Conservation (phyloP, 2,113 vertebrate genomes). For the Chamaetylas fuelleborni region DNA sequence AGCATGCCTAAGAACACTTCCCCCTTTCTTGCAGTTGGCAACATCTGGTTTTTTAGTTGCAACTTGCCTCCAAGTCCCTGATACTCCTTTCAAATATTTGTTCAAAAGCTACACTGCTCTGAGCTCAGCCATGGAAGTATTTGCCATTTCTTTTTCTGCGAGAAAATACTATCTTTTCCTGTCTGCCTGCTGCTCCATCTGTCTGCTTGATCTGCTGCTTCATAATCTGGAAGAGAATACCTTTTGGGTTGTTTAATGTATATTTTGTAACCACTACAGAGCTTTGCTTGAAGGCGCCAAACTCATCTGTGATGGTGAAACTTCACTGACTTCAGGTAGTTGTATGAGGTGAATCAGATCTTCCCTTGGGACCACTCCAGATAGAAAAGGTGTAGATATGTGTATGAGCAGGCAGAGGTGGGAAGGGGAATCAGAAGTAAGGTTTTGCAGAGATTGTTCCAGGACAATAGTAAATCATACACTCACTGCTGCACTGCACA, state of each 20-base stretch:
- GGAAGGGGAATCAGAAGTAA: neutral
- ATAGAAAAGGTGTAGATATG: neutral
- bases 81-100: neutral
- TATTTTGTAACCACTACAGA: neutral
- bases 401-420: neutral
- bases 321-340: neutral
- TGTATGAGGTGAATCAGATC: neutral
- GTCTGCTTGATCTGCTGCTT: neutral
- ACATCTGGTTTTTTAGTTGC: neutral
- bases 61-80: neutral
- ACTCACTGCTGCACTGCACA: neutral
- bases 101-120: neutral
- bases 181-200: neutral
- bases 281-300: neutral
- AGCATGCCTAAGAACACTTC: neutral
- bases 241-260: neutral
- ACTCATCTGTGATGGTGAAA: neutral
- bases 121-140: neutral
- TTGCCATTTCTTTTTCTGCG: neutral
- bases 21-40: neutral
- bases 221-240: neutral
- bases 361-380: neutral
- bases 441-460: slow-evolving; percentile 28
- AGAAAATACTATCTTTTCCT: neutral
- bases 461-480: slow-evolving; percentile 33